Percentiles rank a stretch among this genome's conserved stretches.
Evolutionary conservation across 2,888 invertebrate species (phyloP).

Genomic region (Caenorhabditis japonica): DNA sequence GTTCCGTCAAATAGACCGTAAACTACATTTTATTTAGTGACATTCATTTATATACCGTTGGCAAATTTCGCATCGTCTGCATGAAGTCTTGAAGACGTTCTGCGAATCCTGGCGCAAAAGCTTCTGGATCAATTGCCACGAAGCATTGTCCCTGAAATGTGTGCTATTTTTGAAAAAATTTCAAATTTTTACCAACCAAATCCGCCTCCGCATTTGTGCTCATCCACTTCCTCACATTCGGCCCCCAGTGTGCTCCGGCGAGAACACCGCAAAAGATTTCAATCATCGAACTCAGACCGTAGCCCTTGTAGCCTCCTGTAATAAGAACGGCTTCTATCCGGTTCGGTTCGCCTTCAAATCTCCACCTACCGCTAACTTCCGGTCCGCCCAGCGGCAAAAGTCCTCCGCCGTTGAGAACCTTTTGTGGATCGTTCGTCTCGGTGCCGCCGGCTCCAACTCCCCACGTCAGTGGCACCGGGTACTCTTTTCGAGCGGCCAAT

Average conservation of each 20-base stretch:
- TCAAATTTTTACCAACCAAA: conserved; percentile 65
- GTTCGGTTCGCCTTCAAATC: conserved; percentile 4
- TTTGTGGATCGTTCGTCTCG: conserved; percentile 77
- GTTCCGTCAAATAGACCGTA: neutral
- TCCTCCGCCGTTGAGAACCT: conserved; percentile 78
- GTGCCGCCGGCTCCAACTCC: conserved; percentile 83
- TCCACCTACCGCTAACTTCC: conserved; percentile 78
- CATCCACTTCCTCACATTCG: conserved; percentile 86
- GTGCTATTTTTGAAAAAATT: conserved; percentile 66
- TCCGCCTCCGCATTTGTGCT: conserved; percentile 82
- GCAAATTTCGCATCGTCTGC: conserved; percentile 67
- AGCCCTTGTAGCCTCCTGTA: conserved; percentile 88
- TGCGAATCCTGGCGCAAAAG: conserved; percentile 72
- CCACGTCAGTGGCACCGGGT: conserved; percentile 88
- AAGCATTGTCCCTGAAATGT: conserved; percentile 71
- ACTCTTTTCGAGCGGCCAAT: conserved; percentile 85
- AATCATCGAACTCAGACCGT: conserved; percentile 87
- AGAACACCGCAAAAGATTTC: conserved; percentile 90
- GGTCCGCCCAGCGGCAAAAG: conserved; percentile 79
- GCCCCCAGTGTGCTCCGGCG: conserved; percentile 83
- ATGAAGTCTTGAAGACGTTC: conserved; percentile 71
- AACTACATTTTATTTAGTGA: neutral
- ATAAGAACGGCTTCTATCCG: conserved; percentile 3
- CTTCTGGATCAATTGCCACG: conserved; percentile 71
- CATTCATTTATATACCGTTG: conserved; percentile 52